phyloP scores from a whole-genome alignment of 2,113 vertebrate genomes.

The Brachirus orientalis region DNA sequence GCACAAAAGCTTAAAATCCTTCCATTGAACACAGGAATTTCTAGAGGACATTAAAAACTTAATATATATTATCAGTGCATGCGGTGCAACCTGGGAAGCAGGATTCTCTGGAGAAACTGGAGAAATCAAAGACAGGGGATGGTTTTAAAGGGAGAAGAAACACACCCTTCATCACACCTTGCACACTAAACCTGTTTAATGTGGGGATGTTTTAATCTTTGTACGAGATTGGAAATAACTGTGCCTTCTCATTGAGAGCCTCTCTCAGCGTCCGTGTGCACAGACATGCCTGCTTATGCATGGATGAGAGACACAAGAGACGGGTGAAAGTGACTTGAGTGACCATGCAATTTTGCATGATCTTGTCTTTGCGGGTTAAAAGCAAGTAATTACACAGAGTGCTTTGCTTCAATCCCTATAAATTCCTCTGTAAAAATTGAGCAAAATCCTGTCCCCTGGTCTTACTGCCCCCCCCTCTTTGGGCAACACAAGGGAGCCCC shows the following conservation, averaged over 20 bases:
- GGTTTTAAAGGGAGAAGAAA: slow-evolving; percentile 61
- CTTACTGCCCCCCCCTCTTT: slow-evolving; percentile 32
- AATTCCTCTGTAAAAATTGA: slow-evolving; percentile 41
- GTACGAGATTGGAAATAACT: slow-evolving; percentile 55
- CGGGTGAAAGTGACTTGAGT: slow-evolving; percentile 68
- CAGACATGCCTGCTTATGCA: slow-evolving; percentile 19
- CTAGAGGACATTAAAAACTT: slow-evolving; percentile 63
- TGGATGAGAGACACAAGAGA: slow-evolving; percentile 26
- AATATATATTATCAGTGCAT: slow-evolving; percentile 73
- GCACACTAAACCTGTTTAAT: slow-evolving; percentile 57
- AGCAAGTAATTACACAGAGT: slow-evolving; percentile 18
- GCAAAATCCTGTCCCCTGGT: slow-evolving; percentile 28
- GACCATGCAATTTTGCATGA: slow-evolving; percentile 33
- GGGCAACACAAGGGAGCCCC: slow-evolving; percentile 45
- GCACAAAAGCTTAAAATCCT: slow-evolving; percentile 67
- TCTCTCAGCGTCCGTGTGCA: slow-evolving; percentile 24
- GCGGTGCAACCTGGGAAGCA: slow-evolving; percentile 60
- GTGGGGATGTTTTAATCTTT: slow-evolving; percentile 69
- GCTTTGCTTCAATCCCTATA: neutral
- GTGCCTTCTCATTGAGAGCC: slow-evolving; percentile 42
- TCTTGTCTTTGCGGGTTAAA: slow-evolving; percentile 34
- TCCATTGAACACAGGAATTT: slow-evolving; percentile 58
- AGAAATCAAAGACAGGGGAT: slow-evolving; percentile 64
- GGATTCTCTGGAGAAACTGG: slow-evolving; percentile 64
- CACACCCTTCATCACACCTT: slow-evolving; percentile 65